These are phyloP conservation scores for Rynchops niger DNA, from an alignment of 2,113 vertebrate genomes.

Conservation along the genomic window DNA sequence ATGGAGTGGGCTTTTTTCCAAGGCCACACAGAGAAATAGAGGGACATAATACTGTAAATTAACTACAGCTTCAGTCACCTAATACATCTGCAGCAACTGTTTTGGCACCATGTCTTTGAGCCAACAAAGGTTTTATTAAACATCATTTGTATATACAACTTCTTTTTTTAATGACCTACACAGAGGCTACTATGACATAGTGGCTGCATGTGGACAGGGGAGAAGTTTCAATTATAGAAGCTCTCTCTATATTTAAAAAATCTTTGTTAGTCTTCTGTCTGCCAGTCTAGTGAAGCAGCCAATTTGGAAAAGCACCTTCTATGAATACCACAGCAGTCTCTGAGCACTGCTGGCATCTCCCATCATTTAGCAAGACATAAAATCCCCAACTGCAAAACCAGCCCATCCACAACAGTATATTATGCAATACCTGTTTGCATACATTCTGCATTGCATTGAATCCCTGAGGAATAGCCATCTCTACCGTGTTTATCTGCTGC, in stretches of 20 bases:
- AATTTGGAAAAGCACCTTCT: conserved; percentile 62
- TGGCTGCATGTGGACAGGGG: neutral
- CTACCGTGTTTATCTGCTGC: neutral
- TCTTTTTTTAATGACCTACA: conserved; percentile 31
- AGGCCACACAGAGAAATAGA: neutral
- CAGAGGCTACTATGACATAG: conserved; percentile 39
- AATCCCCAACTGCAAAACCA: conserved; percentile 23
- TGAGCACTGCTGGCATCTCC: conserved; percentile 47
- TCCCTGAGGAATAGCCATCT: neutral
- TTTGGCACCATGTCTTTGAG: conserved; percentile 21
- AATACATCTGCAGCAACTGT: conserved; percentile 47
- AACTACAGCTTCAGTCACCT: conserved; percentile 31
- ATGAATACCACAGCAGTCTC: conserved; percentile 45
- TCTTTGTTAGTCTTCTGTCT: conserved; percentile 65
- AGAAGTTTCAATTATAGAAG: conserved; percentile 55
- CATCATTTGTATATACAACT: conserved; percentile 5
- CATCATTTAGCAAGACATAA: conserved; percentile 10
- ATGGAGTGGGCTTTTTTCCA: conserved; percentile 25
- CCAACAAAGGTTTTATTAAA: conserved; percentile 62
- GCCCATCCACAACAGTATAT: neutral
- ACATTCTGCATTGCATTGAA: neutral
- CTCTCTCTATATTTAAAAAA: conserved; percentile 46
- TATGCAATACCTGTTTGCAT: neutral
- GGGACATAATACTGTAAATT: neutral
- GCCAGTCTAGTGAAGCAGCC: conserved; percentile 49